Evolutionary conservation across 2,888 invertebrate species (phyloP).

Genomic region (Seira sanloemensis): DNA sequence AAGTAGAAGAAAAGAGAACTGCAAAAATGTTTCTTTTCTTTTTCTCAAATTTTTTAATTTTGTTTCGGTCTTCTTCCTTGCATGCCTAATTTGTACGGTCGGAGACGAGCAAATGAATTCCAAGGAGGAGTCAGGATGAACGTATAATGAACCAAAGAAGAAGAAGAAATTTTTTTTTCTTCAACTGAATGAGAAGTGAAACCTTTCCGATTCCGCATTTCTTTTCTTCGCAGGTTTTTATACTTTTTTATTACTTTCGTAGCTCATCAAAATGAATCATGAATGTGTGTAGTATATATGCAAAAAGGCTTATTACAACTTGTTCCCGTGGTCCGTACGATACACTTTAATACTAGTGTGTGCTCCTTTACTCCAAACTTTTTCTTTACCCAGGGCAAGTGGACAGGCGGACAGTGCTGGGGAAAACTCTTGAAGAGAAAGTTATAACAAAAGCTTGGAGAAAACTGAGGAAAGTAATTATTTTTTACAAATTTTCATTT

Average conservation of each 20-base stretch:
- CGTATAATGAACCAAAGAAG: background rate
- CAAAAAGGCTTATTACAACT: background rate
- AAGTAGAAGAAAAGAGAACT: background rate
- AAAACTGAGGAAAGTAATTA: constrained; percentile 39
- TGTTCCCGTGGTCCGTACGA: background rate
- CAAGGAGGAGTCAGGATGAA: constrained; percentile 14
- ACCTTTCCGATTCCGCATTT: background rate
- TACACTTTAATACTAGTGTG: too few relatives aligned
- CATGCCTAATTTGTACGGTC: background rate
- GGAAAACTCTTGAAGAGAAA: background rate
- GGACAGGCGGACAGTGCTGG: constrained; percentile 18
- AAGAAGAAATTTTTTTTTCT: background rate
- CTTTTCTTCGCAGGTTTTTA: background rate
- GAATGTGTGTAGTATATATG: background rate
- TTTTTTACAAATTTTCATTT: constrained; percentile 37
- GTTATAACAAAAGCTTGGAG: background rate
- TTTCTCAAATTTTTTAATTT: background rate
- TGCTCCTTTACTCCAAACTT: background rate
- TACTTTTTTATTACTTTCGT: background rate
- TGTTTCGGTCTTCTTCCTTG: background rate
- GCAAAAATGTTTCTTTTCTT: background rate
- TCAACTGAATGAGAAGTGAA: background rate
- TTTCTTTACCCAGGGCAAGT: background rate
- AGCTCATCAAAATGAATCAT: constrained; percentile 1
- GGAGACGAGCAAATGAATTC: constrained; percentile 28